Evolutionary conservation across 2,888 invertebrate species (phyloP).

Genomic region (Metallyticus violacea): DNA sequence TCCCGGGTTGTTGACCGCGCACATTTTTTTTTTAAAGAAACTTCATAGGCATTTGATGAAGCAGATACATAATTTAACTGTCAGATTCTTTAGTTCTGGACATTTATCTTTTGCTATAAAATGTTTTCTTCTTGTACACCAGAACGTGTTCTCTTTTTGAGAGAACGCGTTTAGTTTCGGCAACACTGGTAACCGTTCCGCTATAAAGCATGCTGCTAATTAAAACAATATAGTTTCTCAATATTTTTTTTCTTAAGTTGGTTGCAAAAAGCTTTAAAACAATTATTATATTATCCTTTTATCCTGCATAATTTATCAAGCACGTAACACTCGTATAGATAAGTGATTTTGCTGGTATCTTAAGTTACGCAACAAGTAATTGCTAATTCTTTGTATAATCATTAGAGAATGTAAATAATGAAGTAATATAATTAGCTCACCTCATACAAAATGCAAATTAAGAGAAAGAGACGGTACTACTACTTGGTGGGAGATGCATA

Average conservation of each 20-base stretch:
- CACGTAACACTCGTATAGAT: background rate
- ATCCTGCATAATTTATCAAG: background rate
- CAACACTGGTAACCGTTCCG: no score
- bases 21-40: no score
- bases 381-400: background rate
- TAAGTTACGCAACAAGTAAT: background rate
- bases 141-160: no score
- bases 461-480: background rate
- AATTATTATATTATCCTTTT: background rate
- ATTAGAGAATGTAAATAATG: background rate
- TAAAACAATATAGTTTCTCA: no score
- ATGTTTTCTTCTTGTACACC: background rate
- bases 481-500: no score
- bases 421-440: background rate
- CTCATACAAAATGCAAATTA: background rate
- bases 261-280: background rate
- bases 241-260: no score
- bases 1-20: no score
- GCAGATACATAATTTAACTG: background rate
- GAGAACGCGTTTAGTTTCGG: background rate
- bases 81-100: background rate
- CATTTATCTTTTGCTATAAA: background rate
- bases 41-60: background rate
- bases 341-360: background rate
- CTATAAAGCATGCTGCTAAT: no score